Base-by-base conservation (phyloP, 2,113 vertebrate species). In the Brachirus orientalis region DNA sequence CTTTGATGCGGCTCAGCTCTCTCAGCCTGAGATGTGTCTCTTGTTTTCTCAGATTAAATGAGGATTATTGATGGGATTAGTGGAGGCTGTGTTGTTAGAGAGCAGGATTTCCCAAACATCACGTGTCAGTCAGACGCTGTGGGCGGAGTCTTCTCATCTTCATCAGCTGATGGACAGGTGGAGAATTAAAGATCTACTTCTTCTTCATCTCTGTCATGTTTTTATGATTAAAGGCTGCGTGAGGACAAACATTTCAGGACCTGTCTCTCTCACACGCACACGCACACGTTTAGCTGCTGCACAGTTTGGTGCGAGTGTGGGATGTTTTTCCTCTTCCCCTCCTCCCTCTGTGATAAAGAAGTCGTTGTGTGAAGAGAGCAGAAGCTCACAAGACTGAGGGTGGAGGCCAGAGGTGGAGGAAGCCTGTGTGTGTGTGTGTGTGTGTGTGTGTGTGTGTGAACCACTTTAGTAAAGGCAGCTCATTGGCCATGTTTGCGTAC, bases 311-410 rank as follows among this genome's bases (percentile, higher is more conserved):
- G 75, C 17, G 61, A 85, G 79, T 82, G 84, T 90, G 89, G 83
- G 87, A 86, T 71, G 62, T 75, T 71, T 85, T 72, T 67, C 38
- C 52, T 63, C 81, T 82, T 72, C 77, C 74, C 80, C 68, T 85
- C 83, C 74, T 84, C 84, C 77, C 58, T 28, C 45, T 72, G 47
- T 57, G 82, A 89, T 89, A 90, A 89, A 90, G 84, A 56, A 59
- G 75, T 69, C 83, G 82, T 87, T 88, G 87, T 90, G 79, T 56
- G 28, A 28, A 83, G 83, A 78, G 79, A 90, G 75, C 79, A 87
- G 78, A 80, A 68, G 22, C 74, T 87, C 71, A 61, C 63, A 77
- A 59, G 72, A 65, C 80, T 70, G 72, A 50, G 77, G 71, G 65
- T 54, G 65, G 70, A 82, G 83, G 83, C 73, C 83, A 77, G 72